These are phyloP conservation scores for Pithys albifrons DNA, from an alignment of 2,113 vertebrate species.

Conservation along the genomic window DNA sequence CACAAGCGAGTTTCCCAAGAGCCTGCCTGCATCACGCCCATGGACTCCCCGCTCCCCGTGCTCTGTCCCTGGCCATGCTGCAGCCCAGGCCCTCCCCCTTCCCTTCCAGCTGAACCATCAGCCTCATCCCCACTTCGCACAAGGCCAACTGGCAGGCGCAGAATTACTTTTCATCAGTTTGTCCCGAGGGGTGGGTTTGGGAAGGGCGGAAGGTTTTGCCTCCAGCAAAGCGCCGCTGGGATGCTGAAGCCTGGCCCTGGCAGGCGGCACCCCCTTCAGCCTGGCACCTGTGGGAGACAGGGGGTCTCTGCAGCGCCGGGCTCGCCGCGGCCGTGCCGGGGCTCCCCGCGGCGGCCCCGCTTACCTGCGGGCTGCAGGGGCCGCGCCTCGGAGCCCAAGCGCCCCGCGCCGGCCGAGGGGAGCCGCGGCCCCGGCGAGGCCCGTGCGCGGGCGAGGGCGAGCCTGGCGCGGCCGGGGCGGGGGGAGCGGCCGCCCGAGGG, in stretches of 20 bases:
- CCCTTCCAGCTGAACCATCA: background rate
- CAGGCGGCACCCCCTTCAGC: background rate
- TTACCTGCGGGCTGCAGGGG: too few species aligned
- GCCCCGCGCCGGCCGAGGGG: too few species aligned
- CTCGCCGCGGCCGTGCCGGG: background rate
- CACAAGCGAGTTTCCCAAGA: rapidly evolving
- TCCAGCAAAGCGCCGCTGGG: background rate
- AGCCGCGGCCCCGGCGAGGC: too few species aligned
- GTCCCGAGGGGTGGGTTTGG: background rate
- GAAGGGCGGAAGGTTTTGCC: rapidly evolving
- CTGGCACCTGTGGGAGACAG: background rate
- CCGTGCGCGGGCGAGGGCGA: too few species aligned
- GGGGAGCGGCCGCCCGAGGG: too few species aligned
- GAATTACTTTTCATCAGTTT: background rate
- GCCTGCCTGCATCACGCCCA: rapidly evolving
- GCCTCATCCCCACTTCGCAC: background rate
- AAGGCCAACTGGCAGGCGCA: background rate
- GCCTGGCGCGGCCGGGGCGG: too few species aligned
- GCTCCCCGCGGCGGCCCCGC: background rate
- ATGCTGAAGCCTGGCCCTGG: background rate
- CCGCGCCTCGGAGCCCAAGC: too few species aligned
- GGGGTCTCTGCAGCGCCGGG: background rate
- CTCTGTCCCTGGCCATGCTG: background rate
- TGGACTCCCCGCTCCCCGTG: background rate
- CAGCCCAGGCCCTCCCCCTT: background rate